Evolutionary conservation across 2,113 vertebrate species (phyloP).

Genomic region (Heterocephalus glaber): DNA sequence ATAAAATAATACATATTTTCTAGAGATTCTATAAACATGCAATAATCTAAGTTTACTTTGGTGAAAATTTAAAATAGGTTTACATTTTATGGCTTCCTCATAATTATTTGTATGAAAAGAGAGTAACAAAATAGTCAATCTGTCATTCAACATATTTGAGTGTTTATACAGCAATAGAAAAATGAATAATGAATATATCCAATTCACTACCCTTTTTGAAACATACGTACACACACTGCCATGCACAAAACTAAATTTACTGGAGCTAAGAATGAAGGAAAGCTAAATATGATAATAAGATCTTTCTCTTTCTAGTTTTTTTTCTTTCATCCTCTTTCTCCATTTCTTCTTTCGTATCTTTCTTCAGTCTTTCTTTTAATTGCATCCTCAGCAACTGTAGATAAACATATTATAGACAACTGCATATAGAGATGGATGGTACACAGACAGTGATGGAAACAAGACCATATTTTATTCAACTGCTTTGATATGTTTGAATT

Average conservation of each 20-base stretch:
- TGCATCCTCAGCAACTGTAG: background rate
- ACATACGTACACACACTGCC: background rate
- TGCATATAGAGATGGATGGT: background rate
- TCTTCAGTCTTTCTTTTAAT: background rate
- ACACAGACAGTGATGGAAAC: background rate
- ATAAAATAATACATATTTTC: background rate
- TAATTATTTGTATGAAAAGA: background rate
- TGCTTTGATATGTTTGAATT: background rate
- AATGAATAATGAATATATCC: background rate
- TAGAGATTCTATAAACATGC: background rate
- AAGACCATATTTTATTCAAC: background rate
- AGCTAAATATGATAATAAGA: background rate
- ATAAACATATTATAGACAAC: background rate
- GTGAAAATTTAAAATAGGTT: background rate
- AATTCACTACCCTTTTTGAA: background rate
- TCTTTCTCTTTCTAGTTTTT: background rate
- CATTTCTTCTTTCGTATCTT: background rate
- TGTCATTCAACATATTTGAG: background rate
- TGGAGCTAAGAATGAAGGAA: background rate
- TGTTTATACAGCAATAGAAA: background rate
- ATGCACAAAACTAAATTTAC: background rate
- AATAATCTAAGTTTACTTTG: background rate
- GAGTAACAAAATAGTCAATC: background rate
- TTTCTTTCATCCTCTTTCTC: background rate
- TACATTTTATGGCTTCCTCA: background rate